Evolutionary conservation across 2,888 invertebrate genomes (phyloP), one percentile per base, ranked within the genome.

Genomic region (Nezara viridula): DNA sequence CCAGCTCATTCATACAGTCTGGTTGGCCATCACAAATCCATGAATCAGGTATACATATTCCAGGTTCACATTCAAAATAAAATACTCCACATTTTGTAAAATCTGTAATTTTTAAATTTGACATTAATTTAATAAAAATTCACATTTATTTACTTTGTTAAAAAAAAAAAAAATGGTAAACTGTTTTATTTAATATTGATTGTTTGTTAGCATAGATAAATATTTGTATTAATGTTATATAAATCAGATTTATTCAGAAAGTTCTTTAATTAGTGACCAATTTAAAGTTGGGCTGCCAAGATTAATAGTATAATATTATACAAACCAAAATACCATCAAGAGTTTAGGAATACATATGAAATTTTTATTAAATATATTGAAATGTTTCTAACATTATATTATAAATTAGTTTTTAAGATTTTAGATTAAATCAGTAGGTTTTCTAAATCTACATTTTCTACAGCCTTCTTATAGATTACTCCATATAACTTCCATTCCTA

Each of bases 11-110:
- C 19, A 93, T 92, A 92, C 96, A 96, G 93, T 96, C 96, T 66
- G 93, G 92, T 66, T 94, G 94, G 90, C 93, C 93, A 93, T 96
- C 96, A 92, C 96, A 96, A 89, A 94, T 93, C 96, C 96, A 96
- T 90, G 94, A 92, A 91, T 93, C 93, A 85, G 96, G 94, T 92
- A 96, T 95, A 92, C 96, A 96, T 91, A 94, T 93, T 87, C 95
- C 95, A 88, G 94, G 94, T 88, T 94, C 93, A 93, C 96, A 96
- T 92, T 95, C 94, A 93, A 96, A 95, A 93, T 90, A 88, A 47
- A 55, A 86, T 2, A 49, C 27, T 16, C 86, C 27, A 77, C 90
- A 90, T 47, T 90, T 89, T 37, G 49, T 86, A 14, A 81, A 44
- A 37, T 89, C 89, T 90, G 32, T 21, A 86, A 89, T 32, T 50